phyloP scores from a whole-genome alignment of 2,113 vertebrate genomes.

The Mesocricetus auratus region DNA sequence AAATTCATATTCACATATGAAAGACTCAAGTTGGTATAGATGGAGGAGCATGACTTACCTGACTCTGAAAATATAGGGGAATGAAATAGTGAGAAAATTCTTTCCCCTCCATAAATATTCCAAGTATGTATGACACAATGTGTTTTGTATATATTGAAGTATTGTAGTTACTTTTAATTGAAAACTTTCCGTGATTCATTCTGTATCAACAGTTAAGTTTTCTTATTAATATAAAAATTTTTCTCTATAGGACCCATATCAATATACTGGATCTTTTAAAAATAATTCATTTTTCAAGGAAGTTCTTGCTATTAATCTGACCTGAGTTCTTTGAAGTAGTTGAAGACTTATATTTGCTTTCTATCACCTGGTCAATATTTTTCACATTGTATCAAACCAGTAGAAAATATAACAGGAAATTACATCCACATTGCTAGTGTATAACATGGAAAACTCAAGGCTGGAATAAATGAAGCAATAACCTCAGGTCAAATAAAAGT shows the following conservation, averaged over 20 bases:
- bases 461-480: not conserved
- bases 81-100: not conserved
- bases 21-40: not conserved
- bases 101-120: not conserved
- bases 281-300: constrained; percentile 29
- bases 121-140: not conserved
- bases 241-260: constrained; percentile 21
- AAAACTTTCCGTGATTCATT: constrained; percentile 16
- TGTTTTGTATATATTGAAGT: not conserved
- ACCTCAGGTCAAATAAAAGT: constrained; percentile 44
- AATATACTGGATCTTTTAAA: constrained; percentile 62
- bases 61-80: not conserved
- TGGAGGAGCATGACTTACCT: not conserved
- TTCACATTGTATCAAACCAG: constrained; percentile 29
- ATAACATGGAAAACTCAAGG: constrained; percentile 36
- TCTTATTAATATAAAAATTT: constrained; percentile 61
- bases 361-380: constrained; percentile 14
- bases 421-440: not conserved
- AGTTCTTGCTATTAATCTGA: constrained; percentile 32
- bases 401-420: constrained; percentile 63
- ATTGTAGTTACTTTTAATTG: constrained; percentile 24
- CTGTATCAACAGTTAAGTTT: constrained; percentile 36
- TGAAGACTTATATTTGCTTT: constrained; percentile 51
- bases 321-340: constrained; percentile 46
- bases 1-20: not conserved